phyloP scores from a whole-genome alignment of 2,888 invertebrate species.

The Drosophila anceps region DNA sequence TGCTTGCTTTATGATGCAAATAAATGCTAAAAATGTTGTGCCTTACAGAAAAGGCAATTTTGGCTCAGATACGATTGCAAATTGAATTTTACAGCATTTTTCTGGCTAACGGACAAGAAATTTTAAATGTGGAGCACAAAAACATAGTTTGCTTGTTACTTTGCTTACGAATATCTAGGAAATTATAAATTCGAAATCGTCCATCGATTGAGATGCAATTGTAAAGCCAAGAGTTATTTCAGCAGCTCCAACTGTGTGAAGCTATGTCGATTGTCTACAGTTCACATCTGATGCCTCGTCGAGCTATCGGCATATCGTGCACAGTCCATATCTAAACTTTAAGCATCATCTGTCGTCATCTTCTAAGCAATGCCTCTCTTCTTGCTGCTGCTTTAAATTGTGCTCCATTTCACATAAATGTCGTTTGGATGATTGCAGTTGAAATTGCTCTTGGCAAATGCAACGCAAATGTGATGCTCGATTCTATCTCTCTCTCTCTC shows the following conservation, averaged over 20 bases:
- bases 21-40: slow-evolving; percentile 2
- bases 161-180: slow-evolving; percentile 9
- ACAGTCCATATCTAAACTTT: neutral
- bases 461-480: slow-evolving; percentile 8
- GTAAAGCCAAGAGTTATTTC: neutral
- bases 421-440: slow-evolving; percentile 25
- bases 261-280: neutral
- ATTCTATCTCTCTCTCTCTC: neutral
- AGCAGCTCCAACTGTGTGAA: neutral
- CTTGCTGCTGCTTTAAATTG: neutral
- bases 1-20: neutral
- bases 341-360: neutral
- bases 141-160: neutral
- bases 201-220: neutral
- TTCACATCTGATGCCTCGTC: neutral
- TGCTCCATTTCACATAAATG: slow-evolving; percentile 20
- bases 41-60: neutral
- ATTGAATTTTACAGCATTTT: neutral
- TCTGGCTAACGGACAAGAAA: slow-evolving; percentile 1
- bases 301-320: neutral
- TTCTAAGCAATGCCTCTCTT: neutral
- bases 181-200: neutral
- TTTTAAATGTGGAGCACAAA: neutral
- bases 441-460: slow-evolving; percentile 24
- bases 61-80: neutral